phyloP scores from a whole-genome alignment of 2,888 invertebrate species.

The Drosophila flavopinicola region DNA sequence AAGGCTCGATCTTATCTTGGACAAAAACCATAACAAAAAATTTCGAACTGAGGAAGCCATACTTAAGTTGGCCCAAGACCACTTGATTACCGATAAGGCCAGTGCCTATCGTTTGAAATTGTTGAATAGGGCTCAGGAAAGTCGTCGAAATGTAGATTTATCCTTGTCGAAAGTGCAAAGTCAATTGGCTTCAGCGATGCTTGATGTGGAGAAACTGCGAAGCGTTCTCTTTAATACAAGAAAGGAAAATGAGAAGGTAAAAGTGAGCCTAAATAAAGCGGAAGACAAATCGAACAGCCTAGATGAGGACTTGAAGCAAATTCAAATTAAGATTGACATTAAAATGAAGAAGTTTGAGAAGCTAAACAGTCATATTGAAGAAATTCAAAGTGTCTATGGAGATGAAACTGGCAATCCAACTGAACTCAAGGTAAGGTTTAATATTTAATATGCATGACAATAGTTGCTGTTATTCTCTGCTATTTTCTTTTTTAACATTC shows the following conservation, averaged over 20 bases:
- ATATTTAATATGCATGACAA: too few species aligned
- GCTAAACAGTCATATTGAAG: conserved; percentile 85
- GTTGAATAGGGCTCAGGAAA: conserved; percentile 84
- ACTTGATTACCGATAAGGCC: conserved; percentile 89
- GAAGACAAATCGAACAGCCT: conserved; percentile 85
- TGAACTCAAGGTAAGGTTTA: conserved; percentile 51
- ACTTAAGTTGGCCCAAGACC: conserved; percentile 87
- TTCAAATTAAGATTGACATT: conserved; percentile 84
- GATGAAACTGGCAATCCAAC: conserved; percentile 86
- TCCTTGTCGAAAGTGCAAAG: conserved; percentile 85
- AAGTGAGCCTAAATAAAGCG: conserved; percentile 80
- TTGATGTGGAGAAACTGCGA: conserved; percentile 84
- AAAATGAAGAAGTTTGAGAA: conserved; percentile 85
- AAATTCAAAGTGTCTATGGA: conserved; percentile 83
- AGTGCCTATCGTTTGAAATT: conserved; percentile 85
- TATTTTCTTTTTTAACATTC: conserved; percentile 1
- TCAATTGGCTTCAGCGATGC: conserved; percentile 85
- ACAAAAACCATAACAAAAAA: conserved; percentile 86
- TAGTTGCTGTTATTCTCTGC: too few species aligned
- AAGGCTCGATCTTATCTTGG: conserved; percentile 83
- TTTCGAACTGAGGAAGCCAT: conserved; percentile 88
- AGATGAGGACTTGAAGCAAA: conserved; percentile 84
- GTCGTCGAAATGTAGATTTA: conserved; percentile 84
- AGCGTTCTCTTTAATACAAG: conserved; percentile 61
- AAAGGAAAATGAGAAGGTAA: conserved; percentile 67